Evolutionary conservation across 2,888 invertebrate species (phyloP), one percentile per base, ranked within the genome.

Genomic region (Hyalella azteca): DNA sequence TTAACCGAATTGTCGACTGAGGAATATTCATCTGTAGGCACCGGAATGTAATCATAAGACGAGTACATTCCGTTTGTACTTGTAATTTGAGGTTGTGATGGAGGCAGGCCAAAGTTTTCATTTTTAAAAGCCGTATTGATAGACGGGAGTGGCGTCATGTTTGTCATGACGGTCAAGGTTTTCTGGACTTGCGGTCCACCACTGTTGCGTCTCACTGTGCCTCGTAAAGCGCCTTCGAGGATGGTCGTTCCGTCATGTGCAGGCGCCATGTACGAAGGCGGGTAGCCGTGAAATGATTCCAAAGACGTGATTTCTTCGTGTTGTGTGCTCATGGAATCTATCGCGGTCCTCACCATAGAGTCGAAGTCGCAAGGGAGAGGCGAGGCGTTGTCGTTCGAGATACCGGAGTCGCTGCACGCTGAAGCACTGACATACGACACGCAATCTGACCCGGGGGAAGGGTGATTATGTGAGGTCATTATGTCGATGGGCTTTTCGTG

Each of bases 341-440:
- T 81, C 4, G 83, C 83, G 7, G 80, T 75, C 36, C 81, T 81
- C 4, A 81, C 81, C 36, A 83, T 80, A 9, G 79, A 50, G 66
- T 83, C 83, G 73, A 83, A 79, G 59, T 83, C 83, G 59, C 80
- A 80, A 32, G 78, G 79, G 45, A 79, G 80, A 9, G 83, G 83
- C 3, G 83, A 83, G 15, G 83, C 83, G 22, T 81, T 83, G 54
- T 83, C 83, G n/a, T 81, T 83, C 39, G 83, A 83, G 22, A 83
- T 83, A n/a, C 83, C 83, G 9, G 83, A 83, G 50, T 83, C 83
- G 39, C 83, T 83, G 79, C 81, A 83, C 13, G 80, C 81, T 0
- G 83, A 83, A 41, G 81, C 83, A 29, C 81, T 81, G 54, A 81
- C 81, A 75, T 81, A 83, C 39, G 83, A 83, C 36, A 83, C 83